These are phyloP conservation scores for Cinara cedri DNA, from an alignment of 2,888 invertebrate genomes.

Conservation along the genomic window DNA sequence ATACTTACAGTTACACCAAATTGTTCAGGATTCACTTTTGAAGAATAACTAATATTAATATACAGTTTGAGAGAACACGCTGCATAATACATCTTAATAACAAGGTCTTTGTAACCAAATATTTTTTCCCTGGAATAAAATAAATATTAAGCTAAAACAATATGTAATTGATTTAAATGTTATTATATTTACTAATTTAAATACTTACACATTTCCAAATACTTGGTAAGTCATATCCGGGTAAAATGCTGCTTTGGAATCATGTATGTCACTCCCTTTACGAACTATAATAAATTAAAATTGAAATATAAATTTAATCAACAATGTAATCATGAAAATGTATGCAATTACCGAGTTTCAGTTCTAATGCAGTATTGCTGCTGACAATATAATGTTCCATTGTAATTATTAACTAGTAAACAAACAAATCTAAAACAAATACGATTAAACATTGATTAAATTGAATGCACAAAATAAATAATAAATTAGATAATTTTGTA, in stretches of 20 bases:
- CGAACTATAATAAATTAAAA: constrained; percentile 65
- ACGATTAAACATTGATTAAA: background rate
- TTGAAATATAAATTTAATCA: constrained; percentile 21
- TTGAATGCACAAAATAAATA: no score
- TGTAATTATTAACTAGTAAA: background rate
- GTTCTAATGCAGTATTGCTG: constrained; percentile 65
- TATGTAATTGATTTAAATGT: background rate
- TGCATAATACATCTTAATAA: constrained; percentile 79
- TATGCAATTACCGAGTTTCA: constrained; percentile 63
- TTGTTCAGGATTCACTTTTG: constrained; percentile 67
- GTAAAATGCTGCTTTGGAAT: constrained; percentile 71
- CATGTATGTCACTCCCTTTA: constrained; percentile 70
- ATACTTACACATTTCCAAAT: constrained; percentile 76
- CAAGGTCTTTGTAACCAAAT: constrained; percentile 88
- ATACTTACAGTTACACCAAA: constrained; percentile 64
- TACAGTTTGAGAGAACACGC: constrained; percentile 83
- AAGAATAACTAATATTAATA: constrained; percentile 75
- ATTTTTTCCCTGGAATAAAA: constrained; percentile 75
- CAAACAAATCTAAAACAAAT: constrained; percentile 7
- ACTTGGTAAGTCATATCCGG: constrained; percentile 93
- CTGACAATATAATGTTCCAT: constrained; percentile 63
- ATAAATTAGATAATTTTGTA: no score
- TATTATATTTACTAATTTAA: constrained; percentile 3
- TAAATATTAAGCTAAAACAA: background rate
- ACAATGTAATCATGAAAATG: background rate